Conservation (phyloP, 2,797 vertebrate genomes). For the Schizopygopsis pylzovi region DNA sequence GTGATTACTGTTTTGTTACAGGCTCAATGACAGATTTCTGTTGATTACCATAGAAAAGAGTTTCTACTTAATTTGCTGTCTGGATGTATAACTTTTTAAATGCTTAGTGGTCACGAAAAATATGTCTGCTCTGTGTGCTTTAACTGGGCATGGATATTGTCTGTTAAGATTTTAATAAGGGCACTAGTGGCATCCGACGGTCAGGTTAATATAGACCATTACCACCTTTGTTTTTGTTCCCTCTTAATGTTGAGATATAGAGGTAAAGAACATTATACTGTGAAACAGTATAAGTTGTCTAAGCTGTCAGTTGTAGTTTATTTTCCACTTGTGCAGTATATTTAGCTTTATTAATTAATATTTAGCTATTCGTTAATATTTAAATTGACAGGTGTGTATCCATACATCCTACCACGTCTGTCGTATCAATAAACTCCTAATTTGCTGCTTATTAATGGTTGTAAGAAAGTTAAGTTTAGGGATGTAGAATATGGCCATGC, state of each 20-base stretch:
- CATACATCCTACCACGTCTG: background rate
- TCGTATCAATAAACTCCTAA: background rate
- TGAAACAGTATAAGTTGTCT: background rate
- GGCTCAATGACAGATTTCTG: background rate
- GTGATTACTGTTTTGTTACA: background rate
- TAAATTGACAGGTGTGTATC: background rate
- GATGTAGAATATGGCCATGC: too few species aligned
- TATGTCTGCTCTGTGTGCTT: background rate
- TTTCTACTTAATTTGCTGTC: background rate
- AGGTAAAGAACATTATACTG: background rate
- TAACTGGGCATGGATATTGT: background rate
- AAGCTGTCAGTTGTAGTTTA: background rate
- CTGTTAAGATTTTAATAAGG: background rate
- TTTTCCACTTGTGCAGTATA: background rate
- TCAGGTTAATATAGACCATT: background rate
- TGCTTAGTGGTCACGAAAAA: background rate
- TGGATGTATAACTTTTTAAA: background rate
- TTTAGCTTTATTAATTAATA: background rate
- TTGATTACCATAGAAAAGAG: background rate
- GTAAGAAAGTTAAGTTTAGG: too few species aligned
- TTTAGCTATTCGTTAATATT: background rate
- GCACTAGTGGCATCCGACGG: background rate
- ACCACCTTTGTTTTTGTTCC: background rate
- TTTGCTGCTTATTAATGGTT: too few species aligned
- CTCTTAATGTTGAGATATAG: background rate